Percentiles rank a stretch among this genome's conserved stretches.
Conservation (phyloP, 2,888 invertebrate species). For the Oconnorella tubifera region DNA sequence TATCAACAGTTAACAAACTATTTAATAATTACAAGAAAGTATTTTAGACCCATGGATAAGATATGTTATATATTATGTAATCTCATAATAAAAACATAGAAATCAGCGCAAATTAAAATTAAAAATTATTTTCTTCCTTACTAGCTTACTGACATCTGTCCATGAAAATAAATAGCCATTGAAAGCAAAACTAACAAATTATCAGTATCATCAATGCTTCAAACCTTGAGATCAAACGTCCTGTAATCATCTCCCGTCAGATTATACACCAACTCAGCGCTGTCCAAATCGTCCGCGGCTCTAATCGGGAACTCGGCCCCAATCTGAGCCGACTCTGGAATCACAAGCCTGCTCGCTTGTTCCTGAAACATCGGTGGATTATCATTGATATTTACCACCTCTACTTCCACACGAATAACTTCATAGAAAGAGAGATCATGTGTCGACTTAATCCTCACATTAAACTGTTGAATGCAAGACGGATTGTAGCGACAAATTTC, state of each 20-base stretch:
- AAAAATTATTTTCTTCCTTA: too few relatives aligned
- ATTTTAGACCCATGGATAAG: too few relatives aligned
- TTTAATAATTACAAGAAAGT: too few relatives aligned
- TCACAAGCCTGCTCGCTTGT: neutral
- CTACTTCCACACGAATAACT: neutral
- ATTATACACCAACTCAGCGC: neutral
- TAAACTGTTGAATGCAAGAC: neutral
- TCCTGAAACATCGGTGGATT: neutral
- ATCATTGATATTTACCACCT: neutral
- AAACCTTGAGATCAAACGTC: neutral
- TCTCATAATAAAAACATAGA: neutral
- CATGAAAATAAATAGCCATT: too few relatives aligned
- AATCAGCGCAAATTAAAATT: neutral
- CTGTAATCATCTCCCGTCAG: neutral
- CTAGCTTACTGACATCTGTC: too few relatives aligned
- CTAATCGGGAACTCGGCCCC: neutral
- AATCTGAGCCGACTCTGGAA: neutral
- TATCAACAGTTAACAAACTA: too few relatives aligned
- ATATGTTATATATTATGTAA: too few relatives aligned
- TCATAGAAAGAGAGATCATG: neutral
- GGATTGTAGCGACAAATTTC: neutral
- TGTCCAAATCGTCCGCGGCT: neutral
- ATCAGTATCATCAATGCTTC: too few relatives aligned
- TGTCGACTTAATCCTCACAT: neutral
- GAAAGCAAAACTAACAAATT: too few relatives aligned